Conservation (phyloP, 1,140 invertebrate genomes). For the Drosophila ercepeae region DNA sequence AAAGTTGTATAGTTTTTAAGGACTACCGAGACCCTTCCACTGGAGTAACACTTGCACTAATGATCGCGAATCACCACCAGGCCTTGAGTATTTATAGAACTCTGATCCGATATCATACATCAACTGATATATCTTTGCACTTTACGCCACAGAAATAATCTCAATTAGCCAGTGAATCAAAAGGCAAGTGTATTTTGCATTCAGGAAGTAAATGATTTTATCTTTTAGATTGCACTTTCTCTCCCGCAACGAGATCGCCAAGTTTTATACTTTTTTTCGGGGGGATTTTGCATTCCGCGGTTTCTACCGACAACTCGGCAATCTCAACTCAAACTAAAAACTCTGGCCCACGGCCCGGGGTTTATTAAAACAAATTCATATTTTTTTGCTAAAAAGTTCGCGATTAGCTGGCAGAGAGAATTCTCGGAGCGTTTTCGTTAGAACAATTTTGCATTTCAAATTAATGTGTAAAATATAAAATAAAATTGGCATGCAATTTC, state of each 20-base stretch:
- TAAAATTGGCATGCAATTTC: slow-evolving; percentile 68
- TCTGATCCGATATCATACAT: background rate
- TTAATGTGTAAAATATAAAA: slow-evolving; percentile 70
- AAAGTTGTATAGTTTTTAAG: background rate
- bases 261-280: slow-evolving; percentile 2
- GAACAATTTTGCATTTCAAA: slow-evolving; percentile 45
- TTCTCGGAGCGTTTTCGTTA: slow-evolving; percentile 1
- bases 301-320: slow-evolving; percentile 60
- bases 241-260: slow-evolving; percentile 18
- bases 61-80: slow-evolving; percentile 15
- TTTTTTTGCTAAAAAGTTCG: slow-evolving; percentile 18
- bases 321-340: slow-evolving; percentile 73
- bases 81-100: slow-evolving; percentile 28
- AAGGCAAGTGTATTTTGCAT: slow-evolving; percentile 25
- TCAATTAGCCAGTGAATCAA: slow-evolving; percentile 31
- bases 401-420: slow-evolving; percentile 6
- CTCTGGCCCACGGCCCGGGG: slow-evolving; percentile 51
- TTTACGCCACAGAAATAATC: slow-evolving; percentile 23
- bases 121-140: slow-evolving; percentile 14
- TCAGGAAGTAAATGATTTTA: slow-evolving; percentile 16
- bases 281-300: slow-evolving; percentile 29
- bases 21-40: background rate
- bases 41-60: slow-evolving; percentile 33
- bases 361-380: slow-evolving; percentile 67
- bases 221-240: slow-evolving; percentile 36